phyloP scores from a whole-genome alignment of 2,888 invertebrate genomes.

The Agrypnus murinus region DNA sequence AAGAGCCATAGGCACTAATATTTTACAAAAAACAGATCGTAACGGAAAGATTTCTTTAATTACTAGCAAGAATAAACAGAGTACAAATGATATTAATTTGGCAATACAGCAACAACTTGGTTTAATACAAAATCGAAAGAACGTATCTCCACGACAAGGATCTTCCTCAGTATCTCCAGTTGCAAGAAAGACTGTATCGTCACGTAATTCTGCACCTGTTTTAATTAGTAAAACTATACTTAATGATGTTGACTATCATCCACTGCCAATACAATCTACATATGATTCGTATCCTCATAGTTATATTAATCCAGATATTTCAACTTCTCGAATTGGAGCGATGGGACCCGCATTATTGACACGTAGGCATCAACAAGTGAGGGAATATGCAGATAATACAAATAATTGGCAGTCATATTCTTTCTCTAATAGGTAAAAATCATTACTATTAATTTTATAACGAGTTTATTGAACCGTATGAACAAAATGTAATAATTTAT shows the following conservation, averaged over 20 bases:
- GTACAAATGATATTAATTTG: constrained; percentile 63
- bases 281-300: constrained; percentile 25
- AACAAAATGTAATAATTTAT: too few species aligned
- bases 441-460: too few species aligned
- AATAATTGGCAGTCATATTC: constrained; percentile 21
- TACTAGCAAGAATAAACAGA: constrained; percentile 69
- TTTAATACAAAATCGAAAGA: constrained; percentile 58
- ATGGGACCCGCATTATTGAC: constrained; percentile 5
- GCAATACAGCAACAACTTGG: constrained; percentile 69
- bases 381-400: background rate
- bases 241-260: constrained; percentile 61
- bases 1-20: constrained; percentile 69
- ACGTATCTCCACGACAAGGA: constrained; percentile 8
- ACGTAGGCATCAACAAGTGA: constrained; percentile 17
- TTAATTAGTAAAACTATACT: constrained; percentile 64
- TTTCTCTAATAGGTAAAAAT: too few species aligned
- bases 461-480: too few species aligned
- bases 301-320: constrained; percentile 6
- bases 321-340: background rate
- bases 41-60: constrained; percentile 74
- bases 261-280: constrained; percentile 47
- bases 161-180: constrained; percentile 47
- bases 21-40: constrained; percentile 72
- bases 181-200: constrained; percentile 40
- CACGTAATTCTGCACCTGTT: constrained; percentile 42